Conservation (phyloP, 53 echinoderm and acorn worm species). For the Zoroaster sp. region DNA sequence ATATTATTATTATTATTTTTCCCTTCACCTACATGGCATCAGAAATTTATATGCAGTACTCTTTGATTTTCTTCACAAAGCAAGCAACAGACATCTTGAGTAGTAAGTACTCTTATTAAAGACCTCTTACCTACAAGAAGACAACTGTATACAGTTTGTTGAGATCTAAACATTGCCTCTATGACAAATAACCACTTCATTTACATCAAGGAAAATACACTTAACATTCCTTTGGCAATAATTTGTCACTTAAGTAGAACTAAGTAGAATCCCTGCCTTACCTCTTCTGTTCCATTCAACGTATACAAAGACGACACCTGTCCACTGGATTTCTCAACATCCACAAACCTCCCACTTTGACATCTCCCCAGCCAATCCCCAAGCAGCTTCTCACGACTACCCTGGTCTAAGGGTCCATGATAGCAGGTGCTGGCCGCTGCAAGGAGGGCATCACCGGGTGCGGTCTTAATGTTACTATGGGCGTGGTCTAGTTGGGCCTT, state of each 20-base stretch:
- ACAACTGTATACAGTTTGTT: no score
- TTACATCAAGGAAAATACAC: no score
- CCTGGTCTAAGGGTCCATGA: constrained; percentile 87
- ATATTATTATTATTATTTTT: no score
- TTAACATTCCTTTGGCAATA: no score
- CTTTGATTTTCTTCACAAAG: no score
- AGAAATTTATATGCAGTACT: no score
- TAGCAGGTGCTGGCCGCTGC: constrained; percentile 88
- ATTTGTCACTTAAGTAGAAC: not conserved
- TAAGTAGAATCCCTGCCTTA: not conserved
- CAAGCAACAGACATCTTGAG: no score
- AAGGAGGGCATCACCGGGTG: constrained; percentile 87
- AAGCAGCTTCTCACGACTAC: constrained; percentile 53
- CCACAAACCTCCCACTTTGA: constrained; percentile 67
- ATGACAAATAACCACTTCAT: no score
- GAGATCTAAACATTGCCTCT: no score
- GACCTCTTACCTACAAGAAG: no score
- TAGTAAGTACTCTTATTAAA: no score
- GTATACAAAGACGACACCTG: not conserved
- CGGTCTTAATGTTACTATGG: constrained; percentile 69
- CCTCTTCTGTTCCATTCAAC: not conserved
- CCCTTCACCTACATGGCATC: no score
- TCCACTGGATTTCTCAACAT: not conserved
- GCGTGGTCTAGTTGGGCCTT: constrained; percentile 68
- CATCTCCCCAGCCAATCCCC: constrained; percentile 87